Evolutionary conservation across 2,888 invertebrate species (phyloP), one percentile per base, ranked within the genome.

Genomic region (Acrobasis repandana): DNA sequence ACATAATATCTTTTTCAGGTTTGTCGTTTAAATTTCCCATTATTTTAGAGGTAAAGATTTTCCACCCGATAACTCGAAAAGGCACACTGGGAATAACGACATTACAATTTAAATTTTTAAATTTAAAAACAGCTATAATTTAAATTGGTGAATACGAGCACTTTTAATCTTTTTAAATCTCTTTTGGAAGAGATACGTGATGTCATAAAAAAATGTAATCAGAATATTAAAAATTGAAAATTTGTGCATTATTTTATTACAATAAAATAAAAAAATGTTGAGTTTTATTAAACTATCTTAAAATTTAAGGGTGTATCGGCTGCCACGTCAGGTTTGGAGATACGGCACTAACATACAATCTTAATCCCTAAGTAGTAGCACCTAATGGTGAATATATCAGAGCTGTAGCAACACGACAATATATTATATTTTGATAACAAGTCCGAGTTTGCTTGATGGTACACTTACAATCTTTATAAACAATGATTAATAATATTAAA

Each of bases 361-460:
- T 80, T 83, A 85, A 70, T 70, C 73, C 82, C 85, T 88, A 87
- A 80, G 74, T 83, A 80, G 75, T 83, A 90, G 90, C 90, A 90
- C 90, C 90, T 86, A 82, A 85, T 84, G 89, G 88, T 89, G 88
- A 79, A 74, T 80, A 78, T 75, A 76, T 74, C 68, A 74, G 67
- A 43, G 60, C 61, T 67, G 66, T 67, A 75, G 68, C 60, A 74
- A 70, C 54, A 54, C 75, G 79, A 79, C 76, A 77, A 80, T 75
- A 74, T 72, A 70, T 76, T 57, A 57, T 57, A 57, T 47, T 57
- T 47, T 57, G 28, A 33, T 47, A 57, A 47, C 46, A 57, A 57
- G 46, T 47, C 33, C 33, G 2, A 14, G 4, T 20, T 20, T 54
- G 54, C 38, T 54, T 38, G 54, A 54, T 54, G 54, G 38, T 9